Percentiles rank a stretch among this genome's conserved stretches.
Evolutionary conservation across 2,113 vertebrate species (phyloP).

Genomic region (Pelecanoides urinatrix): DNA sequence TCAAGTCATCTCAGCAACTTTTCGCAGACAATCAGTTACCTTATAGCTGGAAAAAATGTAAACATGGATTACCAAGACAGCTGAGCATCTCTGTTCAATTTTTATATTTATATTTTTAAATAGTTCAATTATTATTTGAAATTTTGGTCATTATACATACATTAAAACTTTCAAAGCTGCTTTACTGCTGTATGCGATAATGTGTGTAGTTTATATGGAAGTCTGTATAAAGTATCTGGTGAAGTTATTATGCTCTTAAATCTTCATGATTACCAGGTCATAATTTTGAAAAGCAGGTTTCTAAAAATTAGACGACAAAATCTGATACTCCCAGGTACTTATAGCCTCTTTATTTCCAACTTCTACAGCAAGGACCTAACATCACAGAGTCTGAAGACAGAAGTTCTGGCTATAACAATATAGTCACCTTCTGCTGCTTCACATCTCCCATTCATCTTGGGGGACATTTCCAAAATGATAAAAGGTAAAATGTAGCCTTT

Average conservation of each 20-base stretch:
- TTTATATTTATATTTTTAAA: not conserved
- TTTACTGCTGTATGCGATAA: not conserved
- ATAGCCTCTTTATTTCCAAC: not conserved
- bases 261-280: not conserved
- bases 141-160: not conserved
- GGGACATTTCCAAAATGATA: not conserved
- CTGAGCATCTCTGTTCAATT: not conserved
- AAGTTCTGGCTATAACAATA: not conserved
- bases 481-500: not conserved
- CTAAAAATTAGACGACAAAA: not conserved
- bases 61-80: not conserved
- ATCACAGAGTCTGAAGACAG: not conserved
- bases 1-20: not conserved
- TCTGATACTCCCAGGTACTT: not conserved
- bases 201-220: not conserved
- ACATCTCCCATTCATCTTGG: not conserved
- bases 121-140: not conserved
- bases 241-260: not conserved
- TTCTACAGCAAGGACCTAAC: not conserved
- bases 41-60: not conserved
- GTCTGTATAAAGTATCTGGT: not conserved
- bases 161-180: not conserved
- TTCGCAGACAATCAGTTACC: not conserved
- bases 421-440: not conserved
- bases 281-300: not conserved